Base-by-base conservation (phyloP, 2,888 invertebrate species). In the Drosophila mimetica region DNA sequence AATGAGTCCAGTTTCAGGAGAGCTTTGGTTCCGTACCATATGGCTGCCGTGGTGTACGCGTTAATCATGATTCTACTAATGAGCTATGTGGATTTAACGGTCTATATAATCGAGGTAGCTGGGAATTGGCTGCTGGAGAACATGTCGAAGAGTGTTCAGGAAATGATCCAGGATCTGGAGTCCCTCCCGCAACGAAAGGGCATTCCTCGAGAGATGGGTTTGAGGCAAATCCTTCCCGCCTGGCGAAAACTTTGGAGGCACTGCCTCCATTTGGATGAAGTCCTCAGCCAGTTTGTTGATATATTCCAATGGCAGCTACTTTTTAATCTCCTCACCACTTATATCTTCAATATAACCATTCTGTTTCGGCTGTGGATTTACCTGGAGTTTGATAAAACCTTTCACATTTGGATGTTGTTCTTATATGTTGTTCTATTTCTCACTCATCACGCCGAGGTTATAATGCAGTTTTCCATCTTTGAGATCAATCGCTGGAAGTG, bases 231-330 rank as follows among this genome's bases (percentile, higher is more conserved):
- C 2, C 25, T 70, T 2, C 6, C 14, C 0, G 73, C 69, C 5
- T 74, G 89, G 65, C 50, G 22, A 0, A 11, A 9, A 0, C 63
- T 89, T 6, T 71, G 76, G 59, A 14, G 8, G 0, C 53, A 60
- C 13, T 70, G 61, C 0, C 14, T 18, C 8, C 63, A 53, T 0
- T 34, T 89, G 37, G 67, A 76, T 13, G 14, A 1, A 2, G 20
- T 88, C 5, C 36, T 71, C 0, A 0, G 11, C 0, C 60, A 77
- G 13, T 16, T 79, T 11, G n/a, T 76, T 5, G 6, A 57, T 0
- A 39, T 76, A 4, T 73, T 64, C 14, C 67, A 79, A 8, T 61
- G 61, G 42, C 81, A 74, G 37, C 8, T 88, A 8, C 65, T 87
- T 0, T 14, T 76, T 0, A 66, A 77, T 11, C n/a, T 88, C 4